Base-by-base conservation (phyloP, 1,140 invertebrate genomes). In the Listronotus oregonensis region DNA sequence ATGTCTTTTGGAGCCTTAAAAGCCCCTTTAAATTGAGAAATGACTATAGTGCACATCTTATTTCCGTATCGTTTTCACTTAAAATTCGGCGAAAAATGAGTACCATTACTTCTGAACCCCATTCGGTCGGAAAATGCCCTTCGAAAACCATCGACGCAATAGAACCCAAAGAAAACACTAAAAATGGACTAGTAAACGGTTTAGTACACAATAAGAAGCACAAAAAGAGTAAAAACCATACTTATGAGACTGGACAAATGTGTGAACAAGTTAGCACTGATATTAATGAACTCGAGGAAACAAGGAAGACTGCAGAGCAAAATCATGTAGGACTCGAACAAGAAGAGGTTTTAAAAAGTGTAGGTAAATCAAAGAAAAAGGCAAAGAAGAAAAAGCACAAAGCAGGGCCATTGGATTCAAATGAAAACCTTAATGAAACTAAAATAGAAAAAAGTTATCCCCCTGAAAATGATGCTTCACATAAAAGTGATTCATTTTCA, bases 121-220 rank as follows among this genome's bases (percentile, higher is more conserved):
- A 54, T 47, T 15, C 46, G 7, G 43, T 66, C 2, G 58, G 55
- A 17, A 66, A 66, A 42, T 66, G 63, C 15, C 46, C 52, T 42
- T 39, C 56, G 9, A 66, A 66, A 40, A 37, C 39, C 17, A 49
- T 60, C 21, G 43, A 58, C 27, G 18, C n/a, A 54, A 66, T 51
- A 51, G 59, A 67, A n/a, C 37, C 56, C 17, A 67, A 64, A 46
- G 64, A 67, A 31, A 64, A 63, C 17, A 69, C 34, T 42, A 70
- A 69, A 51, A 74, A 75, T 67, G 74, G 74, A 12, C 54, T 75
- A 31, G 52, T 72, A 18, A 75, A 75, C 60, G 74, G 74, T 31
- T 31, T 75, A 47, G 58, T 63, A 42, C 42, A 40, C 12, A 46
- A 52, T 17, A 56, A 59, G 21, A 59, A 63, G 15, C 37, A 63